Conservation (phyloP, 1,140 invertebrate species). For the Eriosoma lanigerum region DNA sequence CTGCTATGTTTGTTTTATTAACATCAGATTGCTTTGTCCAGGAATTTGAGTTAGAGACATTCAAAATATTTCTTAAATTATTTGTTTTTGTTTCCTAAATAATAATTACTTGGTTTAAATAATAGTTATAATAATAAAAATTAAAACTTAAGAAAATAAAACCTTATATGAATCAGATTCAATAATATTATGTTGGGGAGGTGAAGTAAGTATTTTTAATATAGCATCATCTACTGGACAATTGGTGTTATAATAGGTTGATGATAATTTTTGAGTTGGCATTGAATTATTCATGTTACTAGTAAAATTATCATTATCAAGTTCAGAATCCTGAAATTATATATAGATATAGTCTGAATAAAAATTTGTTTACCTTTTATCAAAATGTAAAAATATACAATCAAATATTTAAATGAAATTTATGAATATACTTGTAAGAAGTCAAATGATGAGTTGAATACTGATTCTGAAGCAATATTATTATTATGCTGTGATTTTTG, state of each 20-base stretch:
- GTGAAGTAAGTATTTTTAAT: conserved; percentile 25
- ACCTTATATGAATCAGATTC: neutral
- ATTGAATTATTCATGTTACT: neutral
- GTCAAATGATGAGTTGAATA: conserved; percentile 37
- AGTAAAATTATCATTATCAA: conserved; percentile 15
- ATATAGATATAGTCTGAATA: neutral
- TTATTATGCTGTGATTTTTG: conserved; percentile 1
- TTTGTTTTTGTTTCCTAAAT: conserved; percentile 22
- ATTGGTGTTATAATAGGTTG: neutral
- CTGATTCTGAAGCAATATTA: neutral
- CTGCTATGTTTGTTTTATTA: neutral
- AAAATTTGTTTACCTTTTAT: no score
- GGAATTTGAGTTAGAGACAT: neutral
- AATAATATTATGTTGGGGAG: neutral
- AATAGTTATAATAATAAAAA: neutral
- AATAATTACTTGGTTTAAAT: neutral
- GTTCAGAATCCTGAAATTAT: conserved; percentile 27
- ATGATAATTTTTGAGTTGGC: conserved; percentile 39
- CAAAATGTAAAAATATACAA: no score
- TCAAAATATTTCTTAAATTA: conserved; percentile 19
- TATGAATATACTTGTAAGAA: conserved; percentile 27
- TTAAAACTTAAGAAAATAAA: neutral
- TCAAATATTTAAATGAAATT: no score
- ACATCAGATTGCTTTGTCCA: neutral
- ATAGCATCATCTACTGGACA: conserved; percentile 28